Evolutionary conservation across 2,113 vertebrate species (phyloP).

Genomic region (Carassius carassius): DNA sequence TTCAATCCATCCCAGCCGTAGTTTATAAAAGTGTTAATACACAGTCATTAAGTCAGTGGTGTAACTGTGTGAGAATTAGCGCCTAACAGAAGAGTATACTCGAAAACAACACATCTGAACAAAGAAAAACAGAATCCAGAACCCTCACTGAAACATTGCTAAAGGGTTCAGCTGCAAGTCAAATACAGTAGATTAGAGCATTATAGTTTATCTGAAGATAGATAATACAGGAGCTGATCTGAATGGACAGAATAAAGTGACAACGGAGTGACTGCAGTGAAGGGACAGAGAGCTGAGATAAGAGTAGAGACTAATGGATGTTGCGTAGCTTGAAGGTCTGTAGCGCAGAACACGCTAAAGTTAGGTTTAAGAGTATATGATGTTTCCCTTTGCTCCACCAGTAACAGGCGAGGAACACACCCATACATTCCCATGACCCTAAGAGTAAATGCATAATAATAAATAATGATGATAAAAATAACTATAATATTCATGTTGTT

Average conservation of each 20-base stretch:
- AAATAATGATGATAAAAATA: background rate
- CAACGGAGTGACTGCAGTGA: background rate
- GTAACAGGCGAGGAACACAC: background rate
- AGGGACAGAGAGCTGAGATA: background rate
- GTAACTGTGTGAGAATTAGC: slow-evolving; percentile 1
- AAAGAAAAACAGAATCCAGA: background rate
- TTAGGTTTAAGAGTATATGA: background rate
- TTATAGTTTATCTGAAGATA: background rate
- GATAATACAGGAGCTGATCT: background rate
- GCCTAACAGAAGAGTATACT: background rate
- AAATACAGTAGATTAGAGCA: background rate
- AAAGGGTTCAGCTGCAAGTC: background rate
- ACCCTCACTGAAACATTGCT: background rate
- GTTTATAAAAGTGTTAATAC: slow-evolving; percentile 34
- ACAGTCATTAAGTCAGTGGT: slow-evolving; percentile 18
- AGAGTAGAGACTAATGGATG: background rate
- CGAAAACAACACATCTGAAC: slow-evolving; percentile 2
- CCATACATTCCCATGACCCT: too few relatives aligned
- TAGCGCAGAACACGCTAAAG: background rate
- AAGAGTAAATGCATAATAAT: background rate
- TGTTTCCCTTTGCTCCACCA: background rate
- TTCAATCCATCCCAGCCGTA: slow-evolving; percentile 31
- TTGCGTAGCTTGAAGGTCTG: background rate
- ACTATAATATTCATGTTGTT: too few relatives aligned
- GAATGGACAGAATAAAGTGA: background rate